Base-by-base conservation (phyloP, 2,888 invertebrate species). In the Alcis repandata region DNA sequence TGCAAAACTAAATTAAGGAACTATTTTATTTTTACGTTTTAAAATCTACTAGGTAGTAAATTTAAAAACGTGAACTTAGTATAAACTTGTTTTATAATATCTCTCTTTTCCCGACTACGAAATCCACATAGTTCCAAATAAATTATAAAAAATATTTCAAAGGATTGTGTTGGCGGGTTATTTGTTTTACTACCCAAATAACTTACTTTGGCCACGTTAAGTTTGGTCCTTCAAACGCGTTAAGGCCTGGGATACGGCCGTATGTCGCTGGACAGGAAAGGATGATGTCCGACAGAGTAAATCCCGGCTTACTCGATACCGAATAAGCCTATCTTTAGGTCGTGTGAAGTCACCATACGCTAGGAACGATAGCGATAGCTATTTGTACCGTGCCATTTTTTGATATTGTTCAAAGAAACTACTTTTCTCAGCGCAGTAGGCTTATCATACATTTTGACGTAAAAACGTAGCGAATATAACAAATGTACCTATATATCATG, bases 251-350 rank as follows among this genome's bases (percentile, higher is more conserved):
- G 51, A 49, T 49, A 62, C 20, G 19, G 19, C 38, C 54, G 27
- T 27, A 32, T 52, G 52, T 63, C 57, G 17, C 56, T 11, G 17
- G 45, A 13, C 62, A 20, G 38, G 45, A 40, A 57, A 63, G 52
- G 58, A 63, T 62, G 56, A 56, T 56, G 45, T 56, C 57, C 32
- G 58, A 63, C 52, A 41, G 7, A 22, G 40, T 58, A 58, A 58
- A 19, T 45, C 40, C 22, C 15, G 53, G 58, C 58, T 63, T 63
- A 63, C 20, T 59, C 41, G 45, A 53, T 58, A 48, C 52, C 40
- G 40, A 43, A 48, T 53, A 61, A 56, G 57, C 60, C 38, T 57
- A 51, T 53, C n/a, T 54, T 43, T 32, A 52, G 51, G 43, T 13
- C 36, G 51, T 33, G 17, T 43, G 19, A 45, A 20, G 33, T 36